phyloP scores from a whole-genome alignment of 1,140 invertebrate genomes.

The Drosophila paulistorum region DNA sequence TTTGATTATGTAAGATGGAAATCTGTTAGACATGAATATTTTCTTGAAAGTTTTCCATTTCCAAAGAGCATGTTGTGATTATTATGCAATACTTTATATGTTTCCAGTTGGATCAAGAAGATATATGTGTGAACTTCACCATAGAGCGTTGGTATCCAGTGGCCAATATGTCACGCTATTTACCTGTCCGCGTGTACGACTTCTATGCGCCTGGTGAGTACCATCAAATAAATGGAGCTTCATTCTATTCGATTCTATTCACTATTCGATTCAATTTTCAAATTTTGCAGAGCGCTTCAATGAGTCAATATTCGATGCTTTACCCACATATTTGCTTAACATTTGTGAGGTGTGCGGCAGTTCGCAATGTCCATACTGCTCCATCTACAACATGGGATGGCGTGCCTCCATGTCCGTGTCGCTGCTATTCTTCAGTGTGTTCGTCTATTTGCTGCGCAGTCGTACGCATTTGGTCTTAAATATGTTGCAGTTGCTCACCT shows the following conservation, averaged over 20 bases:
- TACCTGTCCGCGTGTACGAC: slow-evolving; percentile 96
- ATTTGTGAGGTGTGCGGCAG: slow-evolving; percentile 99
- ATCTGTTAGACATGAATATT: slow-evolving; percentile 33
- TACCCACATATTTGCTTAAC: slow-evolving; percentile 94
- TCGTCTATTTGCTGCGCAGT: slow-evolving; percentile 75
- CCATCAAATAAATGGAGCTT: not conserved
- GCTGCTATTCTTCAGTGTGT: slow-evolving; percentile 76
- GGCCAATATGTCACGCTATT: slow-evolving; percentile 97
- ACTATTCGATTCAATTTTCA: slow-evolving; percentile 10
- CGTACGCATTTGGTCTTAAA: slow-evolving; percentile 74
- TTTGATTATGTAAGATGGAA: slow-evolving; percentile 92
- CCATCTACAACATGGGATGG: slow-evolving; percentile 91
- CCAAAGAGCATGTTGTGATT: not conserved
- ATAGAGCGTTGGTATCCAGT: slow-evolving; percentile 97
- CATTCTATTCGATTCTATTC: not conserved
- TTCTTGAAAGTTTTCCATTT: too few species aligned
- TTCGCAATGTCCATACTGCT: slow-evolving; percentile 98
- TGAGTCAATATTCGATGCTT: slow-evolving; percentile 95
- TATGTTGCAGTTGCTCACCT: slow-evolving; percentile 68
- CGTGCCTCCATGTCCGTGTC: slow-evolving; percentile 73
- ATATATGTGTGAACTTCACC: slow-evolving; percentile 95
- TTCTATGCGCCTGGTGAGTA: slow-evolving; percentile 96
- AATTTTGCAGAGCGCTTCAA: slow-evolving; percentile 94
- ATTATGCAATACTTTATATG: not conserved
- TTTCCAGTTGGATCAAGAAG: slow-evolving; percentile 89